Conservation (phyloP, 2,113 vertebrate genomes). For the Neopipo cinnamomea region DNA sequence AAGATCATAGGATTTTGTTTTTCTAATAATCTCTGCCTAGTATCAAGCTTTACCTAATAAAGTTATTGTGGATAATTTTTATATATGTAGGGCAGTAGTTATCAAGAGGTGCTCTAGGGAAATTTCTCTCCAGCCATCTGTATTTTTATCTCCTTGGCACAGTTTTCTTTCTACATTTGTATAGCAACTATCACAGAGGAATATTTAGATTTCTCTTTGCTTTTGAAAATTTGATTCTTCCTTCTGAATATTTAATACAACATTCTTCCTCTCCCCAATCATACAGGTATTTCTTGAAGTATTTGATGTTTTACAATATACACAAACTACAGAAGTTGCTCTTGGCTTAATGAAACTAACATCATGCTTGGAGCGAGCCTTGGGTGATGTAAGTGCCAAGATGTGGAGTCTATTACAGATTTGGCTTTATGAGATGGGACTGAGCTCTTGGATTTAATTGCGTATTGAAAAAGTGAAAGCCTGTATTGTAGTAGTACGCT, state of each 20-base stretch:
- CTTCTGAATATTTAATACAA: neutral
- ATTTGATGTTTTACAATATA: slow-evolving; percentile 44
- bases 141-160: neutral
- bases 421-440: neutral
- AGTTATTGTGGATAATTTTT: neutral
- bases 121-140: neutral
- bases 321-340: slow-evolving; percentile 31
- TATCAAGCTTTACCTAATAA: neutral
- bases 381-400: slow-evolving; percentile 75
- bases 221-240: neutral
- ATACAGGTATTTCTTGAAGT: slow-evolving; percentile 73
- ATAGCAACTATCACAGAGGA: neutral
- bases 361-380: slow-evolving; percentile 71
- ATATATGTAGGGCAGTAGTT: neutral
- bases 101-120: neutral
- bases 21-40: neutral
- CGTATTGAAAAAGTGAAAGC: neutral
- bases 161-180: neutral
- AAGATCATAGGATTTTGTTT: neutral
- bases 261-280: neutral
- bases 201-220: neutral
- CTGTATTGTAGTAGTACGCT: neutral
- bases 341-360: slow-evolving; percentile 79
- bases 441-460: neutral
- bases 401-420: neutral